Evolutionary conservation across 2,113 vertebrate species (phyloP).

Genomic region (Phodopus roborovskii): DNA sequence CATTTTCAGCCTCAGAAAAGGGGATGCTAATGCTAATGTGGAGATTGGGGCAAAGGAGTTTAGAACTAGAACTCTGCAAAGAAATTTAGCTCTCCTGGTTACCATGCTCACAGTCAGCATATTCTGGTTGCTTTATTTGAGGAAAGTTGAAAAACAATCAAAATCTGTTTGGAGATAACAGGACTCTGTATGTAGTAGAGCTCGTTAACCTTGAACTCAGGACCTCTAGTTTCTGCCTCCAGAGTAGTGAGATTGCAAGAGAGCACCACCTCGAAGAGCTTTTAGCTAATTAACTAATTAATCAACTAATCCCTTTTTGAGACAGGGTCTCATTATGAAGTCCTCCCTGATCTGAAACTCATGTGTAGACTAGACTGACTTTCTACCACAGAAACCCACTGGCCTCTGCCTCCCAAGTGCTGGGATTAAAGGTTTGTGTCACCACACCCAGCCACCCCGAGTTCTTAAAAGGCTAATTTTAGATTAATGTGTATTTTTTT

Average conservation of each 20-base stretch:
- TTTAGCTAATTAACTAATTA: background rate
- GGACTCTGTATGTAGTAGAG: background rate
- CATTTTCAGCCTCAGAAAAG: constrained; percentile 42
- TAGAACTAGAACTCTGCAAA: constrained; percentile 32
- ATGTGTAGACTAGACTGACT: background rate
- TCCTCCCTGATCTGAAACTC: background rate
- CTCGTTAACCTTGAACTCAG: background rate
- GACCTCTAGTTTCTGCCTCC: background rate
- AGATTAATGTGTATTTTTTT: background rate
- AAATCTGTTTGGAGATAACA: background rate
- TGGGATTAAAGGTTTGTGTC: background rate
- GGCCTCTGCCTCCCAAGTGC: background rate
- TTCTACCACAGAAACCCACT: background rate
- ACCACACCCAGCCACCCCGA: background rate
- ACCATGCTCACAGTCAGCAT: constrained; percentile 4
- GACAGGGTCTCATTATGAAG: background rate
- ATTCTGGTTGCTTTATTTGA: constrained; percentile 46
- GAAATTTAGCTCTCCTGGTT: constrained; percentile 49
- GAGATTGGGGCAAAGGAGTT: constrained; percentile 50
- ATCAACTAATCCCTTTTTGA: background rate
- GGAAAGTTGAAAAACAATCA: background rate
- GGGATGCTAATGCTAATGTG: background rate
- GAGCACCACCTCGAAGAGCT: no score
- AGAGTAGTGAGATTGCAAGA: background rate
- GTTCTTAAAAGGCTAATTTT: background rate